Evolutionary conservation across 2,797 vertebrate genomes (phyloP).

Genomic region (Euthynnus affinis): DNA sequence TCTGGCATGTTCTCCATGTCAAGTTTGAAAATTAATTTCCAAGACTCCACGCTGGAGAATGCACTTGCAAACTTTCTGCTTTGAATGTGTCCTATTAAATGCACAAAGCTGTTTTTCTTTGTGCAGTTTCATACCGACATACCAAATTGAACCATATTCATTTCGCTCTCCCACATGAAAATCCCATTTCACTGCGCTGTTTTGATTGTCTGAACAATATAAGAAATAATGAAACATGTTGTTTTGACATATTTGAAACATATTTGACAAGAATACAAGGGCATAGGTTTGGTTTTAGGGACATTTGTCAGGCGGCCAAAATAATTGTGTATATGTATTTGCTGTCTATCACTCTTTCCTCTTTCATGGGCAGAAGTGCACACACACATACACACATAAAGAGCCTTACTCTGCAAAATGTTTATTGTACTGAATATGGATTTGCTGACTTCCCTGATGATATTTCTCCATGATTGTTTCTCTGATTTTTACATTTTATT

Average conservation of each 20-base stretch:
- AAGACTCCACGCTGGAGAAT: conserved; percentile 1
- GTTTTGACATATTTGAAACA: neutral
- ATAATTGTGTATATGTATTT: too few relatives aligned
- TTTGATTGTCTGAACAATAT: conserved; percentile 10
- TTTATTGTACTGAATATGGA: too few relatives aligned
- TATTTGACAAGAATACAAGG: neutral
- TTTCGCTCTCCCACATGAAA: conserved; percentile 1
- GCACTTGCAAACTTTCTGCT: neutral
- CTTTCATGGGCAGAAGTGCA: too few relatives aligned
- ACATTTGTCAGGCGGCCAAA: too few relatives aligned
- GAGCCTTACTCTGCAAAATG: too few relatives aligned
- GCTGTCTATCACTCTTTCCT: too few relatives aligned
- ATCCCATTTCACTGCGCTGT: neutral
- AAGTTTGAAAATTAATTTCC: conserved; percentile 53
- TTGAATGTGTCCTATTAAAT: conserved; percentile 2
- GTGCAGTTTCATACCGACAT: neutral
- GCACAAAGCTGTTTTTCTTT: conserved; percentile 12
- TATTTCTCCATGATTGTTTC: too few relatives aligned
- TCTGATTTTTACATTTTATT: too few relatives aligned
- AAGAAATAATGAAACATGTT: neutral
- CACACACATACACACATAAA: too few relatives aligned
- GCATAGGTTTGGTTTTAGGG: too few relatives aligned
- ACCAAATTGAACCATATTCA: neutral
- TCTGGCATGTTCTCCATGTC: conserved; percentile 40
- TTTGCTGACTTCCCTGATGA: too few relatives aligned